Conservation (phyloP, 1,140 invertebrate genomes). For the Teleopsis dalmanni region DNA sequence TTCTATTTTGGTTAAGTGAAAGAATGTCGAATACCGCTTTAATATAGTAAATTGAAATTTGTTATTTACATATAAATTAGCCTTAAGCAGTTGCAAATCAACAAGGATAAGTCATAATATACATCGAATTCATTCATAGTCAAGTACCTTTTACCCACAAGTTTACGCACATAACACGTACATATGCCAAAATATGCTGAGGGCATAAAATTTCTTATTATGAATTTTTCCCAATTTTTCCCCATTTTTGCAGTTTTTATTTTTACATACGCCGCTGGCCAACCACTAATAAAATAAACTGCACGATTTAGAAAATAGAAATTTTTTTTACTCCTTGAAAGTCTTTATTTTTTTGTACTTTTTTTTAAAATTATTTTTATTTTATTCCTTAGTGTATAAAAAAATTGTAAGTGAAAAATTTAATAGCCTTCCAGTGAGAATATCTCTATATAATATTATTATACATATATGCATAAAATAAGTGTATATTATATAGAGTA, state of each 20-base stretch:
- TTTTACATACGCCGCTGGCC: neutral
- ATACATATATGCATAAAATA: too few species aligned
- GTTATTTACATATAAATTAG: constrained; percentile 9
- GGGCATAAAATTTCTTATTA: constrained; percentile 4
- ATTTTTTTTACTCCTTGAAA: too few species aligned
- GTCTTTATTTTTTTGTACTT: neutral
- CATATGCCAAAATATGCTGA: neutral
- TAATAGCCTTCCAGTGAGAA: too few species aligned
- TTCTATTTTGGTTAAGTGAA: too few species aligned
- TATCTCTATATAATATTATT: too few species aligned
- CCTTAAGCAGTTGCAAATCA: constrained; percentile 3
- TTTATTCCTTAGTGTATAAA: too few species aligned
- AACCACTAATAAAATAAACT: too few species aligned
- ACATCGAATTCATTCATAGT: neutral
- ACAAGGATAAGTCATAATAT: too few species aligned
- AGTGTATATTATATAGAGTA: too few species aligned
- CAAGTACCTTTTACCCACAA: neutral
- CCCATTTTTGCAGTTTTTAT: neutral
- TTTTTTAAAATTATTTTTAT: neutral
- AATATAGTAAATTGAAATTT: constrained; percentile 9
- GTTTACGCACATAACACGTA: neutral
- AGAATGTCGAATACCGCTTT: too few species aligned
- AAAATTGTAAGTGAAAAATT: too few species aligned
- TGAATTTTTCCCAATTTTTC: neutral
- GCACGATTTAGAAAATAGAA: too few species aligned